Percentiles rank a stretch among this genome's conserved stretches.
phyloP scores from a whole-genome alignment of 1,140 invertebrate species.

The Orius insidiosus region DNA sequence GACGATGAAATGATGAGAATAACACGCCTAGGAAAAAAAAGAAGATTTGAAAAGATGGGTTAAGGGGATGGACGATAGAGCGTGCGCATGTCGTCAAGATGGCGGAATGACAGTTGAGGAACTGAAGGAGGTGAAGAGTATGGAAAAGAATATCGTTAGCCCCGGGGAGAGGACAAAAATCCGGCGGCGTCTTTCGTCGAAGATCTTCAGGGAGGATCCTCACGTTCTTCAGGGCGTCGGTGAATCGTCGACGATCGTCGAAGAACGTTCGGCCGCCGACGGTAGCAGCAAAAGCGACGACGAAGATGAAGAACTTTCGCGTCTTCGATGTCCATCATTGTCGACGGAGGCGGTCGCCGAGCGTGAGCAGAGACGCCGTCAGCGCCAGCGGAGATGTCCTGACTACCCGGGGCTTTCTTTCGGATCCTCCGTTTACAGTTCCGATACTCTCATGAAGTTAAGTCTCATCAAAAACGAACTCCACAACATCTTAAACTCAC shows the following conservation, averaged over 20 bases:
- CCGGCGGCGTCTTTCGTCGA: slow-evolving; percentile 9
- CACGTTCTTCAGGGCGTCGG: slow-evolving; percentile 27
- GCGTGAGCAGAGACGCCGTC: slow-evolving; percentile 52
- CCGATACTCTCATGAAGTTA: slow-evolving; percentile 95
- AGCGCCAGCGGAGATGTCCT: slow-evolving; percentile 46
- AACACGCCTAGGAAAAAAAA: not conserved
- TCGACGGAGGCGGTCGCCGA: slow-evolving; percentile 71
- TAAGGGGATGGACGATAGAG: not conserved
- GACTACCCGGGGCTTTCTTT: slow-evolving; percentile 86
- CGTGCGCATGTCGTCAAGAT: slow-evolving; percentile 26
- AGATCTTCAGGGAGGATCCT: slow-evolving; percentile 6
- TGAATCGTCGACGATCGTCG: not conserved
- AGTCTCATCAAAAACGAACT: slow-evolving; percentile 91
- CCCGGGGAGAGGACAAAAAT: slow-evolving; percentile 5
- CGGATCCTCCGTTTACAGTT: slow-evolving; percentile 80
- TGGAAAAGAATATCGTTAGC: no score
- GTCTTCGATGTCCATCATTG: slow-evolving; percentile 70
- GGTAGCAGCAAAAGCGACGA: slow-evolving; percentile 32
- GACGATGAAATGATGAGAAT: slow-evolving; percentile 13
- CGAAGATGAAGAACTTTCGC: slow-evolving; percentile 53
- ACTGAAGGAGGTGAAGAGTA: no score
- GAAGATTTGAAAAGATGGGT: not conserved
- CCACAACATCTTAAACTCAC: slow-evolving; percentile 91
- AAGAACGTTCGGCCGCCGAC: slow-evolving; percentile 22
- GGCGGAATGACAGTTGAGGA: slow-evolving; percentile 22